phyloP scores from a whole-genome alignment of 2,797 vertebrate genomes.

The Botia kubotai region DNA sequence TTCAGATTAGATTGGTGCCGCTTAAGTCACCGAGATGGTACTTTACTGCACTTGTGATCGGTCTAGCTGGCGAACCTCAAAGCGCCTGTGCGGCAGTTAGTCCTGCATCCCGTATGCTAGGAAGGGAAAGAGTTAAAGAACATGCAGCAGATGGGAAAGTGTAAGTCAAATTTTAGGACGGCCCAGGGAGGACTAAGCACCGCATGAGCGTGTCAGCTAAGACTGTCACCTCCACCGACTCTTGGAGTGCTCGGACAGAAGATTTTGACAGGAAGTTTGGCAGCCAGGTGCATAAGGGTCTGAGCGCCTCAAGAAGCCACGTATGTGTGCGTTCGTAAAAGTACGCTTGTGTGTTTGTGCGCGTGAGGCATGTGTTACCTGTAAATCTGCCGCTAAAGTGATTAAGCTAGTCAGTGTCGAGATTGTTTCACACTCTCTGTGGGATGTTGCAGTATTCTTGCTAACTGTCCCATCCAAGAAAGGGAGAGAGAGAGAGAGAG shows the following conservation, averaged over 20 bases:
- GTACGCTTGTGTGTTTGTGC: neutral
- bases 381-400: neutral
- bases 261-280: slow-evolving; percentile 53
- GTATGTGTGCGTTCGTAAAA: slow-evolving; percentile 3
- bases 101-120: slow-evolving; percentile 6
- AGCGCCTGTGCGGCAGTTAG: slow-evolving; percentile 4
- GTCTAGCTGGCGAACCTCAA: neutral
- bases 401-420: neutral
- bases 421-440: slow-evolving; percentile 39
- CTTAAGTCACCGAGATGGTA: neutral
- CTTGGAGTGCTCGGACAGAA: slow-evolving; percentile 34
- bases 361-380: slow-evolving; percentile 19
- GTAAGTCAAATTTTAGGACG: slow-evolving; percentile 52
- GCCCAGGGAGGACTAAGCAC: slow-evolving; percentile 47
- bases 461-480: slow-evolving; percentile 24
- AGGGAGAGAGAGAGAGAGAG: neutral
- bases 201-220: slow-evolving; percentile 44
- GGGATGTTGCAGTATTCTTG: slow-evolving; percentile 30
- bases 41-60: slow-evolving; percentile 8
- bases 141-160: slow-evolving; percentile 63
- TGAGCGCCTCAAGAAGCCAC: neutral
- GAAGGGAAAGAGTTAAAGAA: slow-evolving; percentile 55
- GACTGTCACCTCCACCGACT: slow-evolving; percentile 41
- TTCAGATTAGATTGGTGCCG: slow-evolving; percentile 30
- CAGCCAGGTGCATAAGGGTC: slow-evolving; percentile 45